Evolutionary conservation across 2,113 vertebrate species (phyloP).

Genomic region (Etia nguti): DNA sequence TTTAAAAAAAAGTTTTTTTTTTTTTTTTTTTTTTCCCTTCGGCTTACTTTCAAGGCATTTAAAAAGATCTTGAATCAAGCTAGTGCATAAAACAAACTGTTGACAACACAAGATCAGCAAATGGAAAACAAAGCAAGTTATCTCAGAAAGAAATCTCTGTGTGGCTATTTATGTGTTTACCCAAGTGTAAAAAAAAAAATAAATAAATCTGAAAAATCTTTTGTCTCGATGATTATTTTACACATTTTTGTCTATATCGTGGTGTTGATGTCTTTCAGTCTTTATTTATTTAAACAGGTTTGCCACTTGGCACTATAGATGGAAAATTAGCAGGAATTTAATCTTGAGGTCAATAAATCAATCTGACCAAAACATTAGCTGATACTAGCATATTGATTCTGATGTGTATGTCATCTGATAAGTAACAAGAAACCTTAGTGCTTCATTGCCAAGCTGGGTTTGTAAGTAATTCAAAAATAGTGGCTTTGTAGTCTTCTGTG

Average conservation of each 20-base stretch:
- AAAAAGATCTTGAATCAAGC: not conserved
- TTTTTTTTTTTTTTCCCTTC: too few relatives aligned
- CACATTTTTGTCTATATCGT: not conserved
- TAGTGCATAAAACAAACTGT: not conserved
- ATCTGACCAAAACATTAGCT: not conserved
- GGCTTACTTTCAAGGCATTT: not conserved
- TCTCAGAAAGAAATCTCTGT: not conserved
- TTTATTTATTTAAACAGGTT: not conserved
- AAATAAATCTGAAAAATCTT: fast-evolving
- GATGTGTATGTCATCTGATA: not conserved
- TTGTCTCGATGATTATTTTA: not conserved
- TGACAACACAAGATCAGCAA: not conserved
- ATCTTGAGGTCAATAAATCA: not conserved
- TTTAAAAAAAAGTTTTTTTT: too few relatives aligned
- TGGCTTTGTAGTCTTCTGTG: not conserved
- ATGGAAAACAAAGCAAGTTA: not conserved
- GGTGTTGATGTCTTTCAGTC: not conserved
- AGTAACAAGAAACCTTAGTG: not conserved
- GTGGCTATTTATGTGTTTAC: not conserved
- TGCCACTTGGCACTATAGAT: not conserved
- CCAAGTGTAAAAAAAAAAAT: not conserved
- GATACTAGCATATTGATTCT: not conserved
- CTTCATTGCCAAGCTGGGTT: not conserved
- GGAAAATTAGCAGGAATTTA: not conserved
- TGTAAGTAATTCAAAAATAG: not conserved